phyloP scores from a whole-genome alignment of 2,113 vertebrate species.

The Girardinichthys multiradiatus region DNA sequence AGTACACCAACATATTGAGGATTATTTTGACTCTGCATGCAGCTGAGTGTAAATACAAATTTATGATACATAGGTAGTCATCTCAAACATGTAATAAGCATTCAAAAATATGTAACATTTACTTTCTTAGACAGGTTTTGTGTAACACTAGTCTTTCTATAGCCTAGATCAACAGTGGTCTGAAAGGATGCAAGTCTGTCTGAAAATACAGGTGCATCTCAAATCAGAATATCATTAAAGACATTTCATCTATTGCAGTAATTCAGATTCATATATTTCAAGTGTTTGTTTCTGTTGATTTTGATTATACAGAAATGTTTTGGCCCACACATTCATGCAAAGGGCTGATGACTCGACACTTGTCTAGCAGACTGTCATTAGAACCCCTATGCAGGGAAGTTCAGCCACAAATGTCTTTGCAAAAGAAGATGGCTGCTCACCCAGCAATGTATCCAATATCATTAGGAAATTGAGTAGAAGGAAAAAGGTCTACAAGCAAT shows the following conservation, averaged over 20 bases:
- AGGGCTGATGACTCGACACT: too few relatives aligned
- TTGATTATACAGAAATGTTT: too few relatives aligned
- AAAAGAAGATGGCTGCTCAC: too few relatives aligned
- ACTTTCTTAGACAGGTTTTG: constrained; percentile 21
- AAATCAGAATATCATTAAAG: neutral
- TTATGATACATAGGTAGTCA: constrained; percentile 6
- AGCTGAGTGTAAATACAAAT: constrained; percentile 27
- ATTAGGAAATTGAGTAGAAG: too few relatives aligned
- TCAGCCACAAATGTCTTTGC: too few relatives aligned
- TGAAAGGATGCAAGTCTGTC: constrained; percentile 32
- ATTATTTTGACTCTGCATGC: constrained; percentile 43
- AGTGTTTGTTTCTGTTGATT: too few relatives aligned
- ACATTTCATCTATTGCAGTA: neutral
- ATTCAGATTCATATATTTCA: neutral
- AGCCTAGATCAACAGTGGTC: constrained; percentile 63
- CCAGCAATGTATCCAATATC: too few relatives aligned
- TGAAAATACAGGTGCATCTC: neutral
- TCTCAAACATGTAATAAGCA: constrained; percentile 7
- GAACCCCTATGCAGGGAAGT: too few relatives aligned
- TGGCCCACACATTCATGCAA: too few relatives aligned
- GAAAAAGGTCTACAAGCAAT: too few relatives aligned
- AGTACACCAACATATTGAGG: constrained; percentile 27
- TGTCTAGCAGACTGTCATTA: too few relatives aligned
- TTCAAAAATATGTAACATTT: constrained; percentile 31
- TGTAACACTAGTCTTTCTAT: constrained; percentile 44